Evolutionary conservation across 2,113 vertebrate species (phyloP).

Genomic region (Copsychus sechellarum): DNA sequence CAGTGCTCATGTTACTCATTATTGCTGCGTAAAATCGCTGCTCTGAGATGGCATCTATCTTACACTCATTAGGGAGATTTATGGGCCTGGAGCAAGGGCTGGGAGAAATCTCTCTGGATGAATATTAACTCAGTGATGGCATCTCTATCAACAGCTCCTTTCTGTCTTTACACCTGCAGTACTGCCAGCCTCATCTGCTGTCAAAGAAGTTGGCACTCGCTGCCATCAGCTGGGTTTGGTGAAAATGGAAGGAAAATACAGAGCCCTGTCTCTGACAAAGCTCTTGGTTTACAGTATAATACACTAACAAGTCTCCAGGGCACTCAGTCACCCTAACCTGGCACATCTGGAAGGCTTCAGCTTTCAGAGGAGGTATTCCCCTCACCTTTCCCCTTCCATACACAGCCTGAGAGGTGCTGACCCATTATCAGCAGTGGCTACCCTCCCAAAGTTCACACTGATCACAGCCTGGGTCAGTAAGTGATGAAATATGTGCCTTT

Average conservation of each 20-base stretch:
- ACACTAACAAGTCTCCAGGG: neutral
- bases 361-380: neutral
- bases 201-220: neutral
- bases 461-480: neutral
- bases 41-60: slow-evolving; percentile 4
- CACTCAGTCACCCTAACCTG: neutral
- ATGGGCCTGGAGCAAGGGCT: neutral
- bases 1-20: neutral
- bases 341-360: neutral
- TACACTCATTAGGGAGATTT: neutral
- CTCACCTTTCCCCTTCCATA: neutral
- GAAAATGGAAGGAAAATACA: neutral
- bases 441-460: neutral
- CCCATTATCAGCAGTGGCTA: neutral
- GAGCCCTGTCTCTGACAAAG: neutral
- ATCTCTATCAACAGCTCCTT: neutral
- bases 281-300: neutral
- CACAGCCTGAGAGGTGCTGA: neutral
- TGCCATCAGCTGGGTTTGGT: neutral
- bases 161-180: neutral
- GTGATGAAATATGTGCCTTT: neutral
- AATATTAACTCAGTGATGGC: neutral
- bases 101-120: neutral
- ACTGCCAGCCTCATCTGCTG: neutral
- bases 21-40: neutral